Percentiles rank a stretch among this genome's conserved stretches.
Evolutionary conservation across 2,113 vertebrate species (phyloP).

Genomic region (Galeopterus variegatus): DNA sequence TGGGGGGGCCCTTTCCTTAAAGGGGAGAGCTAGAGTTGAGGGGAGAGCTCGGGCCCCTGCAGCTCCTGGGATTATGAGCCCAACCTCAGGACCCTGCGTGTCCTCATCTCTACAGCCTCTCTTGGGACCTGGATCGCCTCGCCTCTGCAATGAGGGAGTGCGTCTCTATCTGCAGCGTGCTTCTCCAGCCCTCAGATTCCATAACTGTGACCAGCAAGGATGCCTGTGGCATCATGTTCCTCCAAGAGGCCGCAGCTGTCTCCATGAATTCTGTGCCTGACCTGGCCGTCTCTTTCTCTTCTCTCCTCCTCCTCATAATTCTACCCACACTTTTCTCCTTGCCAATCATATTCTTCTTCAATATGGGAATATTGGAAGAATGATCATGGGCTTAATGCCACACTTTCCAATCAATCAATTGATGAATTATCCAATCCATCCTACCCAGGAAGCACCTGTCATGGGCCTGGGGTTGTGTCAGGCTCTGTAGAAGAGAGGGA

Average conservation of each 20-base stretch:
- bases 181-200: neutral
- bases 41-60: neutral
- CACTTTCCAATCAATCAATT: neutral
- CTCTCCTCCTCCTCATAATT: too few species aligned
- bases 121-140: neutral
- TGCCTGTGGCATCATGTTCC: neutral
- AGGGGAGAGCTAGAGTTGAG: neutral
- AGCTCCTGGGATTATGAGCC: neutral
- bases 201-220: neutral
- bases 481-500: neutral
- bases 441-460: too few species aligned
- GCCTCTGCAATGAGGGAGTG: neutral
- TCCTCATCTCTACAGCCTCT: neutral
- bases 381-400: neutral
- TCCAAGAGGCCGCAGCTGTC: neutral
- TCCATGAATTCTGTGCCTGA: too few species aligned
- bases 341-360: neutral
- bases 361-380: rapidly evolving
- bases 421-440: neutral
- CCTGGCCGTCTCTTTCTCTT: neutral
- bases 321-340: neutral
- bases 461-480: neutral
- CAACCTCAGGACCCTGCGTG: too few species aligned
- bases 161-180: neutral
- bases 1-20: neutral